A percentile compares a stretch with the other conserved stretches of the same genome.
phyloP scores from a whole-genome alignment of 2,113 vertebrate species.

The Polyodon spathula region DNA sequence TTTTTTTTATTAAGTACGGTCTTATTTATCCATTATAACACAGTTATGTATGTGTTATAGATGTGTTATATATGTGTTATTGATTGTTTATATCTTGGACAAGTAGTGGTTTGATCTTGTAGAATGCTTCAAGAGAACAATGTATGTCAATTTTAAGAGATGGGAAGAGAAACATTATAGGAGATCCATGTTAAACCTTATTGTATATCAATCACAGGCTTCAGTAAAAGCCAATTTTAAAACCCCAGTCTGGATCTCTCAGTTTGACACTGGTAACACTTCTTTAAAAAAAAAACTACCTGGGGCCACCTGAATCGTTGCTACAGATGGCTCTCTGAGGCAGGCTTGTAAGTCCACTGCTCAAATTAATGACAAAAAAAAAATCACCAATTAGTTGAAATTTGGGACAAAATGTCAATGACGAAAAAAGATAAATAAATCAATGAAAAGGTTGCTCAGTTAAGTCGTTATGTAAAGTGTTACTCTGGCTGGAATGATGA shows the following conservation, averaged over 20 bases:
- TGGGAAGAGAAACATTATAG: too few species aligned
- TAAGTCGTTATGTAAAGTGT: background rate
- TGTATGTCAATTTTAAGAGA: too few species aligned
- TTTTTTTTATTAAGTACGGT: too few species aligned
- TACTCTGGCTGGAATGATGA: background rate
- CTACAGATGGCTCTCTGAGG: conserved; percentile 29
- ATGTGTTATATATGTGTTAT: too few species aligned
- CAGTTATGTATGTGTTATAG: too few species aligned
- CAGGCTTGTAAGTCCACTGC: conserved; percentile 27
- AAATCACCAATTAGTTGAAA: conserved; percentile 18
- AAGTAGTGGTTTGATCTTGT: too few species aligned
- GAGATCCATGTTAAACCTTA: too few species aligned
- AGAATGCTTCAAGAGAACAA: too few species aligned
- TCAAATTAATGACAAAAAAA: conserved; percentile 22
- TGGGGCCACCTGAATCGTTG: conserved; percentile 27
- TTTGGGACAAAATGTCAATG: background rate
- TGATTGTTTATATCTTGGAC: too few species aligned
- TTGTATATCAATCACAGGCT: too few species aligned
- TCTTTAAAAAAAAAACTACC: conserved; percentile 30
- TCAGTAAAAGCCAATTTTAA: too few species aligned
- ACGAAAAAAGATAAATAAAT: background rate
- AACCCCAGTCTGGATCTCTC: conserved; percentile 11
- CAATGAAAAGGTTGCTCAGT: background rate
- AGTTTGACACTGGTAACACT: conserved; percentile 28
- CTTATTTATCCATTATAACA: too few species aligned